Evolutionary conservation across 2,797 vertebrate genomes (phyloP).

Genomic region (Tamandua tetradactyla): DNA sequence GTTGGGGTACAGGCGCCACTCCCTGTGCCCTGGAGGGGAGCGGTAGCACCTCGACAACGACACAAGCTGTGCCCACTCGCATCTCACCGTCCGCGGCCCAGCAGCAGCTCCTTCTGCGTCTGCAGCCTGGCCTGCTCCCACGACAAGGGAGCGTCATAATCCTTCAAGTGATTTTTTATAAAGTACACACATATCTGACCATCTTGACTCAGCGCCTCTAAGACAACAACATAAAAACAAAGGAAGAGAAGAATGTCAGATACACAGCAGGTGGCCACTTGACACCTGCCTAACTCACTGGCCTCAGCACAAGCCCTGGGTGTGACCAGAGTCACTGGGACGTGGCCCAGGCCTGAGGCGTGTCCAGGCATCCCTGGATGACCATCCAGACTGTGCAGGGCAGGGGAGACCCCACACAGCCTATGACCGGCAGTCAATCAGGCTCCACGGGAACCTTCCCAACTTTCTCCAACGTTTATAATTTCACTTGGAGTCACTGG

Average conservation of each 20-base stretch:
- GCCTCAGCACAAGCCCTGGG: background rate
- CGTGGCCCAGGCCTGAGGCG: too few species aligned
- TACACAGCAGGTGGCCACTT: background rate
- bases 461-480: background rate
- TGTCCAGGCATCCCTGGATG: background rate
- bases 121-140: conserved; percentile 89
- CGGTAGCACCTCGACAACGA: too few species aligned
- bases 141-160: conserved; percentile 87
- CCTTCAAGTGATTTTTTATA: conserved; percentile 86
- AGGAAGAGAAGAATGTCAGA: background rate
- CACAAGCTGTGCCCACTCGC: background rate
- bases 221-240: conserved; percentile 58
- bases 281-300: background rate
- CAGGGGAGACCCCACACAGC: background rate
- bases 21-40: background rate
- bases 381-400: background rate
- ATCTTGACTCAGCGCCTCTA: conserved; percentile 91
- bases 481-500: background rate
- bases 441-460: background rate
- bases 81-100: conserved; percentile 74
- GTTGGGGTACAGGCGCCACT: background rate
- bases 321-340: background rate
- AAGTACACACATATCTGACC: conserved; percentile 93
- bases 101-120: conserved; percentile 87
- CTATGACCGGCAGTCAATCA: background rate